These are phyloP conservation scores for Drosophila mimetica DNA, from an alignment of 2,888 invertebrate genomes.

Conservation along the genomic window DNA sequence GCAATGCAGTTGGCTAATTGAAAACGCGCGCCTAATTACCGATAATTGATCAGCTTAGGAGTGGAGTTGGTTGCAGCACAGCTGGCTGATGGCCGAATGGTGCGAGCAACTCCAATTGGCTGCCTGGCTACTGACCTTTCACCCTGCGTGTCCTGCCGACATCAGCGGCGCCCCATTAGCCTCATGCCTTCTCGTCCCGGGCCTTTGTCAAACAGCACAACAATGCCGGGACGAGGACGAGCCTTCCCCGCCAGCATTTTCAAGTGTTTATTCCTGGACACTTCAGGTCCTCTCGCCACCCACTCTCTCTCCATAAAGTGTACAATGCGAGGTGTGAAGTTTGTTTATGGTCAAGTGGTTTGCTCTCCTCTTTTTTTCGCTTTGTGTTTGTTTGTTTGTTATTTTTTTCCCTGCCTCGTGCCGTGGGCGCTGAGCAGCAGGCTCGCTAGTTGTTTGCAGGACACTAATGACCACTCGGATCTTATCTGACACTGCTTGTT, in stretches of 20 bases:
- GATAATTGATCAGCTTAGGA: constrained; percentile 61
- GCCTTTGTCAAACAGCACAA: constrained; percentile 49
- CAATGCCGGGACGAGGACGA: constrained; percentile 18
- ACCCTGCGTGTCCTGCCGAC: constrained; percentile 37
- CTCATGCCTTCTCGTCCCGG: constrained; percentile 10
- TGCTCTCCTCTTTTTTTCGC: constrained; percentile 11
- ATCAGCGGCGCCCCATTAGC: constrained; percentile 58
- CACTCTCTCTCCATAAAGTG: constrained; percentile 25
- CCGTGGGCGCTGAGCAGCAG: constrained; percentile 34
- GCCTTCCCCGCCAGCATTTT: constrained; percentile 48
- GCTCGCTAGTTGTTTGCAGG: constrained; percentile 69
- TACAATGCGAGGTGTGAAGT: constrained; percentile 78
- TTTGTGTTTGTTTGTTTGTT: constrained; percentile 15
- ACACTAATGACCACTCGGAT: constrained; percentile 79
- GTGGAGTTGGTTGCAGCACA: constrained; percentile 20
- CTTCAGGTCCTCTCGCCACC: constrained; percentile 58
- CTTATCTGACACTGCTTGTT: constrained; percentile 63
- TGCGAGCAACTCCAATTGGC: constrained; percentile 19
- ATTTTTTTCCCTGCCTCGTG: constrained; percentile 14
- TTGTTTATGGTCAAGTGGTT: constrained; percentile 80
- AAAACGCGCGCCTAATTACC: constrained; percentile 54
- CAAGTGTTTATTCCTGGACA: constrained; percentile 77
- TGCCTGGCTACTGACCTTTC: constrained; percentile 20
- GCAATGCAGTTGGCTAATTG: constrained; percentile 53
- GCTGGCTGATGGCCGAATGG: constrained; percentile 41